Evolutionary conservation across 2,113 vertebrate species (phyloP), one percentile per base, ranked within the genome.

Genomic region (Pitta sordida): DNA sequence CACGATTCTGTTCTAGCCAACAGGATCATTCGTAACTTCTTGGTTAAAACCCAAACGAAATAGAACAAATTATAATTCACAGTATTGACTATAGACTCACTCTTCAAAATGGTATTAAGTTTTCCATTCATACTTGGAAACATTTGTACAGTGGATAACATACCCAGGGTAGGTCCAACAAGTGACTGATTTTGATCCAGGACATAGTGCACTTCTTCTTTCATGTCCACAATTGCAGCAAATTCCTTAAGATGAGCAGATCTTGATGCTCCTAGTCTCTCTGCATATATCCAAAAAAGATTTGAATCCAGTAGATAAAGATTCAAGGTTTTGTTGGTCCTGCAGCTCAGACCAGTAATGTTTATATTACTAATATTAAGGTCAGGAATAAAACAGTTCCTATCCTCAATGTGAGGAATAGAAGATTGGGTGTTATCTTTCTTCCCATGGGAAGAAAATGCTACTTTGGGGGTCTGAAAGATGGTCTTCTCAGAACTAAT

Each of bases 321-420:
- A 94, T 98, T 98, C 95, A 99, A 98, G 37, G 99, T 99, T 97
- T 98, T 99, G 97, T 99, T 99, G 95, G 99, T 99, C 92, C 98
- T 98, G 97, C 99, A 99, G 71, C 97, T 97, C 60, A 99, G 98
- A 90, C 99, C 99, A 6, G 98, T 97, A 97, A 99, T 95, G 90
- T 94, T 51, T 15, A 71, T 96, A 56, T 55, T 91, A 60, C 48
- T 94, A 62, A 62, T 67, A 79, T 68, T 90, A 92, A 95, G 52
- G 44, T 94, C 84, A 77, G 92, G 88, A 85, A 93, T 89, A 90
- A 93, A 71, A 81, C 69, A 94, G 49, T 73, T 90, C 95, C 93
- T 95, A 93, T 98, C 98, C 98, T 98, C 98, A 98, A 98, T 97
- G 91, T 98, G 98, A 98, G 98, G 98, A 96, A 97, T 7, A 84